Evolutionary conservation across 1,140 invertebrate genomes (phyloP).

Genomic region (Goniozus legneri): DNA sequence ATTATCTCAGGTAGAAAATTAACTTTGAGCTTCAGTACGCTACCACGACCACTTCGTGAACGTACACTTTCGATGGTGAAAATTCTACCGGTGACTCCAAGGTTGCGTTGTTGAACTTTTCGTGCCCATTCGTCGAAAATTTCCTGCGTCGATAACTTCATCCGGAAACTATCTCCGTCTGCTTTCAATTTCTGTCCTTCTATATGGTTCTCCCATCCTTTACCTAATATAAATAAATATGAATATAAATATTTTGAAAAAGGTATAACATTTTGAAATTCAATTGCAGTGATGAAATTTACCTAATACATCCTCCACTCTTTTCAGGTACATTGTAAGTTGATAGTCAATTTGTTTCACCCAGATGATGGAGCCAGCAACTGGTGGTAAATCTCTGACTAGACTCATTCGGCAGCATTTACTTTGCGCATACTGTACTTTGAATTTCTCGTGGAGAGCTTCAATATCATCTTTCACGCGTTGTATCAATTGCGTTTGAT

Average conservation of each 20-base stretch:
- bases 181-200: constrained; percentile 98
- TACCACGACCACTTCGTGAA: constrained; percentile 80
- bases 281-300: constrained; percentile 24
- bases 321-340: constrained; percentile 91
- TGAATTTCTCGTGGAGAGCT: constrained; percentile 96
- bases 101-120: constrained; percentile 90
- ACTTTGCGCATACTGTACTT: constrained; percentile 92
- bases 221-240: constrained; percentile 57
- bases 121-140: constrained; percentile 98
- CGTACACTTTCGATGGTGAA: constrained; percentile 90
- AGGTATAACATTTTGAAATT: not conserved
- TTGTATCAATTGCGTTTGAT: constrained; percentile 98
- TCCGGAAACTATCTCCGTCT: constrained; percentile 95
- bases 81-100: constrained; percentile 90
- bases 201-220: constrained; percentile 99
- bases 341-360: constrained; percentile 98
- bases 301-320: constrained; percentile 96
- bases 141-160: constrained; percentile 92
- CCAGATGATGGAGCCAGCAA: constrained; percentile 98
- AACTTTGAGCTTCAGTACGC: constrained; percentile 88
- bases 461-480: constrained; percentile 99
- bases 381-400: constrained; percentile 90
- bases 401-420: constrained; percentile 88
- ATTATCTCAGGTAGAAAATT: constrained; percentile 99
- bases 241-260: constrained; percentile 1